A percentile compares a stretch with the other conserved stretches of the same genome.
phyloP scores from a whole-genome alignment of 2,113 vertebrate species.

The Daubentonia madagascariensis region DNA sequence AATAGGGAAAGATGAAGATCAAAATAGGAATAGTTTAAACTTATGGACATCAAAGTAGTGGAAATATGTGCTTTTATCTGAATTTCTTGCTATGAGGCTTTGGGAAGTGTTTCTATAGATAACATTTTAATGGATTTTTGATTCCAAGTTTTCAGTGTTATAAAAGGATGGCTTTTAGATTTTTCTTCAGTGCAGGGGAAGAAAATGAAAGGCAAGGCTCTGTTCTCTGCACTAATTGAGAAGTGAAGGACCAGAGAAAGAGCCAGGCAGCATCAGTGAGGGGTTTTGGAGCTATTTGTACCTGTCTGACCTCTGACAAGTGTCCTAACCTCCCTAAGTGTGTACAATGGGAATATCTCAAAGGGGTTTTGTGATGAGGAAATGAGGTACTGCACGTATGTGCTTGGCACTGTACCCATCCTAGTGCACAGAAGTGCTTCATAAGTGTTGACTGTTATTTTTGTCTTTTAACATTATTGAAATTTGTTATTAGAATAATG shows the following conservation, averaged over 20 bases:
- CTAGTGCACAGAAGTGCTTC: not conserved
- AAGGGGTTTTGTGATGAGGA: not conserved
- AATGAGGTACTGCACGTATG: not conserved
- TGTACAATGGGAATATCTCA: not conserved
- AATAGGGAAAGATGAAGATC: not conserved
- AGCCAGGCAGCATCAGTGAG: not conserved
- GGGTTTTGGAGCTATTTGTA: not conserved
- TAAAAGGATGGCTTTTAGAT: not conserved
- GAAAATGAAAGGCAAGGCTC: not conserved
- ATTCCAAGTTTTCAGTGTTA: not conserved
- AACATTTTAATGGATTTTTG: slow-evolving; percentile 37
- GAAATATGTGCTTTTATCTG: not conserved
- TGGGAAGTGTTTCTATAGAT: slow-evolving; percentile 24
- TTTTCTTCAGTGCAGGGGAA: not conserved
- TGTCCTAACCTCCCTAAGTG: not conserved
- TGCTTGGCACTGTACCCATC: not conserved
- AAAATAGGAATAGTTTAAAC: not conserved
- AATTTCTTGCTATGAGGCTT: slow-evolving; percentile 5
- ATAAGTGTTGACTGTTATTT: not conserved
- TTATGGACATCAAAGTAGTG: not conserved
- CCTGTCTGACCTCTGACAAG: not conserved
- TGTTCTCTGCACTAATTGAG: not conserved
- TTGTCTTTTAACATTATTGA: not conserved
- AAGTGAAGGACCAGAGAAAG: not conserved
- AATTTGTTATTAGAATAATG: not conserved